These are phyloP conservation scores for Plusia festucae DNA, from an alignment of 2,888 invertebrate species.

Conservation along the genomic window DNA sequence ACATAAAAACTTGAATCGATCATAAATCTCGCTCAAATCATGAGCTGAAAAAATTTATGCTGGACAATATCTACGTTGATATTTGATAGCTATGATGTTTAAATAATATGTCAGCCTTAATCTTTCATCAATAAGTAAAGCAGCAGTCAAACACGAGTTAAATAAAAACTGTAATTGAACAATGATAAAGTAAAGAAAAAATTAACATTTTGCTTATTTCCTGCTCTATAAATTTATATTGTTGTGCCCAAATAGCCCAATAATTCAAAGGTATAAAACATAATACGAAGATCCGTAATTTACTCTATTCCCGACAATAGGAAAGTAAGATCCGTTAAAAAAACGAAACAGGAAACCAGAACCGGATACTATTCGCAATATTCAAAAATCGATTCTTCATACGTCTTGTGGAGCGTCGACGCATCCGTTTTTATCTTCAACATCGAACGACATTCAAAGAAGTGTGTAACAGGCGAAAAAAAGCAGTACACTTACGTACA, in stretches of 20 bases:
- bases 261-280: slow-evolving; percentile 8
- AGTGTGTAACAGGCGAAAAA: slow-evolving; percentile 67
- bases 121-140: not conserved
- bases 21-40: not conserved
- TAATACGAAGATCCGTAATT: slow-evolving; percentile 29
- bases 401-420: slow-evolving; percentile 37
- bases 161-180: not conserved
- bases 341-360: slow-evolving; percentile 64
- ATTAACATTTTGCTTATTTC: not conserved
- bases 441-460: slow-evolving; percentile 56
- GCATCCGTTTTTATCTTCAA: slow-evolving; percentile 64
- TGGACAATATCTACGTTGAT: not conserved
- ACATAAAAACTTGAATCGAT: not conserved
- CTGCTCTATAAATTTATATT: not conserved
- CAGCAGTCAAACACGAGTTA: not conserved
- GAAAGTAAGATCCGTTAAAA: slow-evolving; percentile 35
- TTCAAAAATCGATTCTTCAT: slow-evolving; percentile 76
- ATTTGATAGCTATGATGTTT: not conserved
- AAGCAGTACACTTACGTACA: slow-evolving; percentile 63
- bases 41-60: not conserved
- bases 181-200: not conserved
- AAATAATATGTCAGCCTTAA: not conserved
- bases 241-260: not conserved
- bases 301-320: slow-evolving; percentile 28
- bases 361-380: slow-evolving; percentile 76